These are phyloP conservation scores for Drosophila bunnanda DNA, from an alignment of 2,888 invertebrate species.

Conservation along the genomic window DNA sequence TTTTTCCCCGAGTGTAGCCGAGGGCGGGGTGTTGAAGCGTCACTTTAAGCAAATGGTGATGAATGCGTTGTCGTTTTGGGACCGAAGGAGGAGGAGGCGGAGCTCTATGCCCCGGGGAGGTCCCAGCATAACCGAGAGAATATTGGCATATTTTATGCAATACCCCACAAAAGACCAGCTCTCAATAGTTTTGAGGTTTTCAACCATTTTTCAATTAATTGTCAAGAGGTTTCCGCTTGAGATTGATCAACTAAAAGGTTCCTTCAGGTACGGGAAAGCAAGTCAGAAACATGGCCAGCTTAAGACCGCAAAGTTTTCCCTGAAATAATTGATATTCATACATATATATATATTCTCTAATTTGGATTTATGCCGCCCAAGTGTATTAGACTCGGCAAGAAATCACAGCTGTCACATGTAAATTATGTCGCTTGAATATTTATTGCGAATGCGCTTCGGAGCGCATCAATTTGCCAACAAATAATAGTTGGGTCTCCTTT, in stretches of 20 bases:
- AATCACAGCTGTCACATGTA: constrained; percentile 41
- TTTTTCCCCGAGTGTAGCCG: constrained; percentile 16
- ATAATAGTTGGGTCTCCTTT: constrained; percentile 33
- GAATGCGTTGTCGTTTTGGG: constrained; percentile 63
- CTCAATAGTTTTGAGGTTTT: constrained; percentile 48
- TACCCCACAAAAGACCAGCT: constrained; percentile 57
- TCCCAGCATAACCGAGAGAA: constrained; percentile 11
- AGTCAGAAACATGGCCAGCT: constrained; percentile 16
- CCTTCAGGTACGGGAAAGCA: neutral
- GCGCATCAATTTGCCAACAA: constrained; percentile 57
- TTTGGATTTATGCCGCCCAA: constrained; percentile 38
- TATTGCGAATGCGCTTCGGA: constrained; percentile 35
- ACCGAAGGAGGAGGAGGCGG: constrained; percentile 8
- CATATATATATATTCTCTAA: constrained; percentile 29
- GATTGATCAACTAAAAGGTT: constrained; percentile 31
- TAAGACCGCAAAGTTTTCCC: constrained; percentile 41
- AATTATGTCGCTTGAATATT: constrained; percentile 45
- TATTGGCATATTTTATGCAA: constrained; percentile 79
- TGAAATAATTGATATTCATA: constrained; percentile 29
- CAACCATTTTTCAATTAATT: constrained; percentile 61
- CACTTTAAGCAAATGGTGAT: constrained; percentile 78
- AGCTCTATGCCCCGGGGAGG: constrained; percentile 54
- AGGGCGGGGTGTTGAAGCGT: constrained; percentile 52
- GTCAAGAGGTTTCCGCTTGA: constrained; percentile 47
- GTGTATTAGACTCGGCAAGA: constrained; percentile 29